Conservation (phyloP, 2,888 invertebrate species). For the Bhutanitis thaidina region DNA sequence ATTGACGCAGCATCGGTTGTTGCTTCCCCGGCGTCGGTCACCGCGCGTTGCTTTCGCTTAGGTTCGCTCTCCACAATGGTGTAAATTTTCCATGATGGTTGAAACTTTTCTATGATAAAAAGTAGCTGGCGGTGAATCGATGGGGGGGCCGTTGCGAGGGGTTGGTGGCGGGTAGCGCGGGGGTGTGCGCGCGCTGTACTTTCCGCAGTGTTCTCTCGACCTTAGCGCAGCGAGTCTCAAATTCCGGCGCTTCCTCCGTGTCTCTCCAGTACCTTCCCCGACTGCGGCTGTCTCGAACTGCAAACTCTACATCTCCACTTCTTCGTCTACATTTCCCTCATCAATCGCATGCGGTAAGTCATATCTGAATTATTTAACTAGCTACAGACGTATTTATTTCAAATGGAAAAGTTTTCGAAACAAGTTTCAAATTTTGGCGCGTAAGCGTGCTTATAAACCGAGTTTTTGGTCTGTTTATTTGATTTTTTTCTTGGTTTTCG, state of each 20-base stretch:
- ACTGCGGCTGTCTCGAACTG: neutral
- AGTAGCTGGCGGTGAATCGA: slow-evolving; percentile 5
- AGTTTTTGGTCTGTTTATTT: no score
- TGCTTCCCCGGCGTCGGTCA: neutral
- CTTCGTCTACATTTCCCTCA: neutral
- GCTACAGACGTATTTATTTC: neutral
- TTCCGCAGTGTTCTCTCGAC: slow-evolving; percentile 1
- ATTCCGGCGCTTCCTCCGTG: neutral
- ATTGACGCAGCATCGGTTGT: neutral
- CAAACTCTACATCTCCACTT: neutral
- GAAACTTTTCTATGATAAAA: neutral
- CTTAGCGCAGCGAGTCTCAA: neutral
- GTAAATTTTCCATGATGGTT: neutral
- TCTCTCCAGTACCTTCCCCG: neutral
- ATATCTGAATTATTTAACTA: neutral
- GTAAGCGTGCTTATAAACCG: neutral
- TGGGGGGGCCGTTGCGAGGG: slow-evolving; percentile 3
- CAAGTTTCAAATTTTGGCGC: neutral
- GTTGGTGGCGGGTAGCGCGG: neutral
- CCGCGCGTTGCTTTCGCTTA: neutral
- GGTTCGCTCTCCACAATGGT: neutral
- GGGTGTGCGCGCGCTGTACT: slow-evolving; percentile 5
- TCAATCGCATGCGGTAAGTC: neutral
- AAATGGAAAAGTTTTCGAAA: neutral
- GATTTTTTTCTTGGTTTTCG: no score